phyloP scores from a whole-genome alignment of 2,888 invertebrate genomes.

The Drosophila bunnanda region DNA sequence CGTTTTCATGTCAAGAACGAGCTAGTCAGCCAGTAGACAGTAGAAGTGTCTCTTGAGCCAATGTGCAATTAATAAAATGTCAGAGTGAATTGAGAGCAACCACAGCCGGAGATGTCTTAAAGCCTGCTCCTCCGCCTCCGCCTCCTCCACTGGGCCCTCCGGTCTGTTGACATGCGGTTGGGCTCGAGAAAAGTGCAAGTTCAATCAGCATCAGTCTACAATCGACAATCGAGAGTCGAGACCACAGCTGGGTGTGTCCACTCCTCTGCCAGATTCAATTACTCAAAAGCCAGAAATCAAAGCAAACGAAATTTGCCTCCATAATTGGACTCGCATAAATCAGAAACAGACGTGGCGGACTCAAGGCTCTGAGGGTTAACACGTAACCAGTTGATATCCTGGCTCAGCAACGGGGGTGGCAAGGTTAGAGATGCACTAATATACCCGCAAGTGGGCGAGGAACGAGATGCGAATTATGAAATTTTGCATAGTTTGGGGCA shows the following conservation, averaged over 20 bases:
- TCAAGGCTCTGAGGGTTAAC: neutral
- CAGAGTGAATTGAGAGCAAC: conserved; percentile 69
- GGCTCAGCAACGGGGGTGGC: neutral
- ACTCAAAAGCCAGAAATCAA: conserved; percentile 53
- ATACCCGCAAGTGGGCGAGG: neutral
- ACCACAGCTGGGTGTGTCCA: conserved; percentile 23
- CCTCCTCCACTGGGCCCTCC: conserved; percentile 10
- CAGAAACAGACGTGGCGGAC: conserved; percentile 23
- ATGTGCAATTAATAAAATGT: conserved; percentile 75
- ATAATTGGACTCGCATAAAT: conserved; percentile 55
- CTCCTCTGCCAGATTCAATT: conserved; percentile 64
- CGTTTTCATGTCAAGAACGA: conserved; percentile 56
- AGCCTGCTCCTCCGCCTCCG: conserved; percentile 20
- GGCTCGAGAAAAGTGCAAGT: conserved; percentile 47
- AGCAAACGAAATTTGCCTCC: conserved; percentile 48
- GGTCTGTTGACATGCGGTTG: conserved; percentile 38
- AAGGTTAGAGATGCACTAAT: conserved; percentile 5
- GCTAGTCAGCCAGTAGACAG: conserved; percentile 25
- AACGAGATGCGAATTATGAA: conserved; percentile 64
- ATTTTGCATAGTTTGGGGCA: conserved; percentile 59
- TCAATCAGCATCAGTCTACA: conserved; percentile 41
- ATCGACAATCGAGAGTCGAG: conserved; percentile 22
- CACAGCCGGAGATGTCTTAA: conserved; percentile 59
- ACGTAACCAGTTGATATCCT: conserved; percentile 5
- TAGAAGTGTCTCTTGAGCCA: conserved; percentile 34